Evolutionary conservation across 1,140 invertebrate species (phyloP).

Genomic region (Drosophila subpulchrella): DNA sequence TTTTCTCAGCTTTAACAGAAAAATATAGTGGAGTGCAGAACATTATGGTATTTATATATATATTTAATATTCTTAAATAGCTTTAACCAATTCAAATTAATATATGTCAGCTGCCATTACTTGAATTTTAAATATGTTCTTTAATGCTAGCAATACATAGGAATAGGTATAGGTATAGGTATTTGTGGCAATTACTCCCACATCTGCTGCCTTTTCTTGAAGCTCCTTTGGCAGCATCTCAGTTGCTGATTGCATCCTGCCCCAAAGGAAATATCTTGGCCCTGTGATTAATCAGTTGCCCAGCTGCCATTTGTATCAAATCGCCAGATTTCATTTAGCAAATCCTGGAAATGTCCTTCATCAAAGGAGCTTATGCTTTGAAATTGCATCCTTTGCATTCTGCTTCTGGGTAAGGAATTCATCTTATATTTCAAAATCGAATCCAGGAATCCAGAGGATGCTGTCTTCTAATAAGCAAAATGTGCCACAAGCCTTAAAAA

Average conservation of each 20-base stretch:
- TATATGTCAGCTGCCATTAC: too few species aligned
- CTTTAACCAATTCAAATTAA: too few species aligned
- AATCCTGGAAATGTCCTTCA: background rate
- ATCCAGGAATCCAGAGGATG: background rate
- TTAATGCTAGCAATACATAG: too few species aligned
- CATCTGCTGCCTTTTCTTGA: background rate
- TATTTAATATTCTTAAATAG: too few species aligned
- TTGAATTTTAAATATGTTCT: too few species aligned
- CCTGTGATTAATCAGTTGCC: constrained; percentile 3
- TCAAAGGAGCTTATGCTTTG: background rate
- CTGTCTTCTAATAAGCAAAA: background rate
- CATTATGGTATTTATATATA: too few species aligned
- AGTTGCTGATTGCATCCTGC: background rate
- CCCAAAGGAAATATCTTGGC: background rate
- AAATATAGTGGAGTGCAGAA: too few species aligned
- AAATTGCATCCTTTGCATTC: background rate
- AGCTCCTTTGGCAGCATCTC: background rate
- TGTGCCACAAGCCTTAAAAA: background rate
- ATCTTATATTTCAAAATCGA: background rate
- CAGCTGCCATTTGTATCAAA: background rate
- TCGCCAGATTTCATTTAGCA: background rate
- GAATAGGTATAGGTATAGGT: too few species aligned
- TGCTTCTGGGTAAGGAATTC: background rate
- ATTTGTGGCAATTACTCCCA: too few species aligned
- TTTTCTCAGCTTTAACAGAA: background rate